Evolutionary conservation across 2,888 invertebrate genomes (phyloP).

Genomic region (Cantharis rufa): DNA sequence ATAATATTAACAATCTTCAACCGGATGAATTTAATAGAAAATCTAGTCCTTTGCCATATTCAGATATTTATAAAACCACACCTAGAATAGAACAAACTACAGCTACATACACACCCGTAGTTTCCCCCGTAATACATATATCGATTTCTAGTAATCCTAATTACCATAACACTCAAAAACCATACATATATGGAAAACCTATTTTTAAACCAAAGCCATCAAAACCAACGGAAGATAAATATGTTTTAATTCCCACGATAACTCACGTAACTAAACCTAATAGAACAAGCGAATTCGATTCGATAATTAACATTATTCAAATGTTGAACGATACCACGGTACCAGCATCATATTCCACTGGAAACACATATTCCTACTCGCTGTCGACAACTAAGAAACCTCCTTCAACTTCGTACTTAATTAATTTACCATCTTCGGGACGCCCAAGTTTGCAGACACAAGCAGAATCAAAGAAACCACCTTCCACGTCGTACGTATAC

Average conservation of each 20-base stretch:
- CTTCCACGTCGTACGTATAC: slow-evolving; percentile 56
- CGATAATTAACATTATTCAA: slow-evolving; percentile 66
- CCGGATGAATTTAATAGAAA: slow-evolving; percentile 46
- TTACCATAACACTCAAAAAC: slow-evolving; percentile 41
- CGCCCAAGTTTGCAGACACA: slow-evolving; percentile 35
- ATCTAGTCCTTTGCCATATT: slow-evolving; percentile 29
- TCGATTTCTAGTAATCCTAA: slow-evolving; percentile 50
- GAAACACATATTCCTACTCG: slow-evolving; percentile 11
- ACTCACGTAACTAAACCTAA: slow-evolving; percentile 49
- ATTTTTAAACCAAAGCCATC: slow-evolving; percentile 62
- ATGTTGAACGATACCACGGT: slow-evolving; percentile 61
- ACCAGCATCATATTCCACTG: slow-evolving; percentile 3
- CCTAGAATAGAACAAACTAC: slow-evolving; percentile 36
- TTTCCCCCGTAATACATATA: slow-evolving; percentile 46
- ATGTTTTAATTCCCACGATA: slow-evolving; percentile 63
- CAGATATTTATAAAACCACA: slow-evolving; percentile 46
- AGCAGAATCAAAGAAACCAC: slow-evolving; percentile 45
- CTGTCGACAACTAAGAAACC: slow-evolving; percentile 32
- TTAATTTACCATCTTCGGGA: slow-evolving; percentile 9
- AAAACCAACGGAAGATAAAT: slow-evolving; percentile 56
- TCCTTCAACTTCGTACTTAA: slow-evolving; percentile 25
- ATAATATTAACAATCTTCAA: slow-evolving; percentile 55
- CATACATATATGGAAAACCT: slow-evolving; percentile 55
- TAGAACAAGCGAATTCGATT: slow-evolving; percentile 58
- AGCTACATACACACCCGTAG: slow-evolving; percentile 40